Evolutionary conservation across 2,888 invertebrate genomes (phyloP), one percentile per base, ranked within the genome.

Genomic region (Malachius bipustulatus): DNA sequence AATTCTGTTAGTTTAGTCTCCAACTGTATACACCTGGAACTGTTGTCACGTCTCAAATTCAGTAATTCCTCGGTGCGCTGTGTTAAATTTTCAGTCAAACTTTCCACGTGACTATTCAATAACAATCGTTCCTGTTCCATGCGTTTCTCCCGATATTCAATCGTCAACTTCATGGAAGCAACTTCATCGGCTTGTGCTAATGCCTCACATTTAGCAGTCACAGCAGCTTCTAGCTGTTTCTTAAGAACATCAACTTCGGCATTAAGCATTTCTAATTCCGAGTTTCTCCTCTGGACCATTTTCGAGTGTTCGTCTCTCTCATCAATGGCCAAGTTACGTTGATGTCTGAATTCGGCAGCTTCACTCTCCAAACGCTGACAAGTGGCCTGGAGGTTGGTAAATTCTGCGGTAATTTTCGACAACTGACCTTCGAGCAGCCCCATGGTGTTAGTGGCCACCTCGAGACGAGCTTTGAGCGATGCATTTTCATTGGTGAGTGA

Each of bases 181-280:
- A 87, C 71, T 63, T 89, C 89, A 60, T 88, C 84, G 39, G 78
- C 69, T 45, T 81, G 73, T 4, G 80, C 75, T 32, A 88, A 59
- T 1, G 85, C 84, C 62, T 88, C 83, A 64, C 84, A 87, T 65
- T 89, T 90, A 2, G 82, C 73, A 47, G 76, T 73, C 41, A 85
- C 77, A 13, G 88, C 81, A 32, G 70, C 59, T 47, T 79, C 74
- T 19, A 91, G 59, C 60, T 88, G 85, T 47, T 74, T 71, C n/a
- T 79, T 74, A 34, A 87, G 63, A 2, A 73, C 65, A 30, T 69
- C 65, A 42, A 84, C 63, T 57, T 82, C 87, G 3, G 73, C 66
- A 47, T 75, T 76, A 38, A 84, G 59, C 34, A 80, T 69, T 54
- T 83, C 81, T 26, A 84, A 60, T 66, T 88, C 84, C 1, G 70